Evolutionary conservation across 2,113 vertebrate genomes (phyloP).

Genomic region (Alosa alosa): DNA sequence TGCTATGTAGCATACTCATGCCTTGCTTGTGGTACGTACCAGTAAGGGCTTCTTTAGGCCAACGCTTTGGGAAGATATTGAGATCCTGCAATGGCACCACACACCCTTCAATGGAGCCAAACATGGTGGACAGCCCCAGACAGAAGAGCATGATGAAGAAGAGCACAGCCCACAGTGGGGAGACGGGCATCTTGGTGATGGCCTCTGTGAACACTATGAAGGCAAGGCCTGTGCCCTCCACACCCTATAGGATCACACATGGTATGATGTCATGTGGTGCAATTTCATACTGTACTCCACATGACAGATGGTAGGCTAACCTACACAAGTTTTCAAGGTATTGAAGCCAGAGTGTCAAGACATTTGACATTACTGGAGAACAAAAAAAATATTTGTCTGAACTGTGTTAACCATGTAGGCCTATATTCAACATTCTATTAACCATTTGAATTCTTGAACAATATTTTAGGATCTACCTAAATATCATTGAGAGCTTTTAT

Average conservation of each 20-base stretch:
- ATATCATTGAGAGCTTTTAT: not conserved
- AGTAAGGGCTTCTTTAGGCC: slow-evolving; percentile 77
- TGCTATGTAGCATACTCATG: too few relatives aligned
- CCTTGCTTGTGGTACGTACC: slow-evolving; percentile 53
- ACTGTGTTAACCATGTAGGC: too few relatives aligned
- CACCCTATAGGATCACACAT: slow-evolving; percentile 61
- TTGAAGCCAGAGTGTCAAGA: too few relatives aligned
- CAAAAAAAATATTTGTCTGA: too few relatives aligned
- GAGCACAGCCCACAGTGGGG: slow-evolving; percentile 77
- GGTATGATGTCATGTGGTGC: not conserved
- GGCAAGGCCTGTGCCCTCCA: slow-evolving; percentile 79
- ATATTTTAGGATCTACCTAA: not conserved
- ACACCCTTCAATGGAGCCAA: slow-evolving; percentile 79
- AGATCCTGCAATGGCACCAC: slow-evolving; percentile 77
- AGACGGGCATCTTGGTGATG: slow-evolving; percentile 80
- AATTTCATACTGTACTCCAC: not conserved
- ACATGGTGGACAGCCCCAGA: slow-evolving; percentile 83
- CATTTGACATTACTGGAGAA: too few relatives aligned
- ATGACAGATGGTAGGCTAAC: too few relatives aligned
- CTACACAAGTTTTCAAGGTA: too few relatives aligned
- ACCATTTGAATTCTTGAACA: too few relatives aligned
- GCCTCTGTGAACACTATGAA: slow-evolving; percentile 85
- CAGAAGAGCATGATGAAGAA: slow-evolving; percentile 86
- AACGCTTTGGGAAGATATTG: slow-evolving; percentile 61
- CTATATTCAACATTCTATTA: too few relatives aligned